Conservation (phyloP, 2,113 vertebrate species). For the Erythrocebus patas region DNA sequence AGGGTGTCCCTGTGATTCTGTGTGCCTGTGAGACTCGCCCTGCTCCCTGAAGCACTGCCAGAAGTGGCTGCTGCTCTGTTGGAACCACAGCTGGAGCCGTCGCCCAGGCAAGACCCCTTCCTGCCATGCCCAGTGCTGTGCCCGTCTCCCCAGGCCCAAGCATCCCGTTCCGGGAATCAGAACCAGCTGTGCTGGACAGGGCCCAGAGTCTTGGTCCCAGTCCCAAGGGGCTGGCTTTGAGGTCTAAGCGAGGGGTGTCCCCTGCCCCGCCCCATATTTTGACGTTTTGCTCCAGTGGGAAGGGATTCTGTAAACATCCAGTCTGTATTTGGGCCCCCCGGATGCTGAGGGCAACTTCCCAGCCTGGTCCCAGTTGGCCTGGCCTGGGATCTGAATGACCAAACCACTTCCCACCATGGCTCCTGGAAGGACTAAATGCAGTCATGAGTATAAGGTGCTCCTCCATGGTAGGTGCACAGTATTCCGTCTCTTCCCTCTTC, state of each 20-base stretch:
- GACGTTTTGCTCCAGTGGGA: background rate
- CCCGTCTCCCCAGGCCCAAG: background rate
- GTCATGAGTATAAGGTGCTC: background rate
- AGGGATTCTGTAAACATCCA: slow-evolving; percentile 8
- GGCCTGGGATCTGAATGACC: slow-evolving; percentile 10
- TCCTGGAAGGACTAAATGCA: slow-evolving; percentile 37
- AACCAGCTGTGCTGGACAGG: background rate
- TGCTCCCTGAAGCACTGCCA: background rate
- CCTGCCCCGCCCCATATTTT: background rate
- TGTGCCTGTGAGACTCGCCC: background rate
- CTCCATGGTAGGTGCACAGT: background rate
- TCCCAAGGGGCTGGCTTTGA: background rate
- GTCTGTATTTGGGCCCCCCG: background rate
- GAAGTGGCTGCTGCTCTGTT: background rate
- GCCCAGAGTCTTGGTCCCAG: background rate
- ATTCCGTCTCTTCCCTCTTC: background rate
- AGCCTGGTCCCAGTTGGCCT: slow-evolving; percentile 32
- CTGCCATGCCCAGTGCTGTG: background rate
- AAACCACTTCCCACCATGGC: background rate
- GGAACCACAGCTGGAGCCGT: background rate
- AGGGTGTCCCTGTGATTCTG: background rate
- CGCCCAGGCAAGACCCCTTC: background rate
- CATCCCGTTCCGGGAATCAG: background rate
- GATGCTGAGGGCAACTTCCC: slow-evolving; percentile 5
- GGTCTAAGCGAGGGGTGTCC: background rate